A percentile compares a stretch with the other conserved stretches of the same genome.
phyloP scores from a whole-genome alignment of 2,888 invertebrate species.

The Cephus sareptanus region DNA sequence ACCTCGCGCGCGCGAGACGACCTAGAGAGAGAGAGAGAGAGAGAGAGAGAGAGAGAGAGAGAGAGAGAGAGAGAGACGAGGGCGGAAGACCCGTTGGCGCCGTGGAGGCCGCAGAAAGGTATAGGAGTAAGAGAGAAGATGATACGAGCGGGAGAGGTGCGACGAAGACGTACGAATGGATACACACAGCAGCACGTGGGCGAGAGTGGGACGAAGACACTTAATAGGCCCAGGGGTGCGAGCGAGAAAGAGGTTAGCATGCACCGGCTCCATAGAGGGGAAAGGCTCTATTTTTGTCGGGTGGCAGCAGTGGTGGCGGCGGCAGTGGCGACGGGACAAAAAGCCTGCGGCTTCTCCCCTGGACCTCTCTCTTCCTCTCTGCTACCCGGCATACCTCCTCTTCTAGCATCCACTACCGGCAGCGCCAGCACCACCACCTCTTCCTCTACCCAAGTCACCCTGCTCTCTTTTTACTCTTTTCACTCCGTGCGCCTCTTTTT shows the following conservation, averaged over 20 bases:
- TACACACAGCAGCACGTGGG: conserved; percentile 28
- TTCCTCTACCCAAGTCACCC: conserved; percentile 25
- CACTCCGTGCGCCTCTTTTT: conserved; percentile 53
- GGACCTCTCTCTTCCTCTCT: conserved; percentile 32
- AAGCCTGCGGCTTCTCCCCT: conserved; percentile 61
- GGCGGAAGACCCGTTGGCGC: conserved; percentile 44
- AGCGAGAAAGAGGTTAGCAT: background rate
- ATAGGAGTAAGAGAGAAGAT: conserved; percentile 11
- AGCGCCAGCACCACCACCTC: conserved; percentile 23
- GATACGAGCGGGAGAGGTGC: conserved; percentile 4
- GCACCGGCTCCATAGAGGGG: conserved; percentile 15
- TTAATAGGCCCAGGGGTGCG: background rate
- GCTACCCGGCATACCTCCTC: background rate
- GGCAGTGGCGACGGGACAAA: conserved; percentile 57
- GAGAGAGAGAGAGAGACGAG: conserved; percentile 22
- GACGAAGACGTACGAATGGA: conserved; percentile 26
- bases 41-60: conserved; percentile 15
- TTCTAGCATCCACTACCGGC: conserved; percentile 11
- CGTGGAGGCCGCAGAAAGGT: conserved; percentile 35
- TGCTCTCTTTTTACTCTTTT: conserved; percentile 39
- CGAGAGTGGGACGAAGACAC: conserved; percentile 20
- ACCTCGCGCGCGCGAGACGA: too few relatives aligned
- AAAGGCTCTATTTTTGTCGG: conserved; percentile 61
- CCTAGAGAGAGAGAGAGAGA: conserved; percentile 17
- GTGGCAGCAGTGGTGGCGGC: conserved; percentile 36